Evolutionary conservation across 2,113 vertebrate species (phyloP).

Genomic region (Sarotherodon lohbergeri): DNA sequence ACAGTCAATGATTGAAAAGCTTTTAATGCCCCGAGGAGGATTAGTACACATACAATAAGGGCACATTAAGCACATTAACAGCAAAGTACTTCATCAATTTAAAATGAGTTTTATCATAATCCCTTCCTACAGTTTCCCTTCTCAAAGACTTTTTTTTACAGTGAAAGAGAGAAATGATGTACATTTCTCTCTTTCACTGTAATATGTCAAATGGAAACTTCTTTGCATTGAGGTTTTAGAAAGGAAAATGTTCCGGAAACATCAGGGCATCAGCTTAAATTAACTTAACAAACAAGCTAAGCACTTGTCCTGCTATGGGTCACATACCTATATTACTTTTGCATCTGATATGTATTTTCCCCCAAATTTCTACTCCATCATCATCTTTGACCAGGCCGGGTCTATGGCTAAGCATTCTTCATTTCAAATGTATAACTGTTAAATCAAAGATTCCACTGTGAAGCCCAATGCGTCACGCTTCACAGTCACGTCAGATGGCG

Average conservation of each 20-base stretch:
- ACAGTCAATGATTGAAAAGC: slow-evolving; percentile 10
- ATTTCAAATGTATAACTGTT: background rate
- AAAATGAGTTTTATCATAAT: background rate
- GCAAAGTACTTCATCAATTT: background rate
- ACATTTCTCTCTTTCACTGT: background rate
- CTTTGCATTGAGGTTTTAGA: background rate
- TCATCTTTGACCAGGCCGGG: background rate
- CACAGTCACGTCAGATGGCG: background rate
- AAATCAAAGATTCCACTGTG: background rate
- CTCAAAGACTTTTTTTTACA: background rate
- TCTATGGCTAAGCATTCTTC: background rate
- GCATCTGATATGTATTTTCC: background rate
- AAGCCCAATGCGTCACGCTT: background rate
- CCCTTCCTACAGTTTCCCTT: background rate
- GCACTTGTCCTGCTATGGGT: background rate
- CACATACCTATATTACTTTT: background rate
- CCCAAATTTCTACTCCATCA: background rate
- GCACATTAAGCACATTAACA: background rate
- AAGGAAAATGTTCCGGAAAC: background rate
- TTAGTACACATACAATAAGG: background rate
- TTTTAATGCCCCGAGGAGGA: background rate
- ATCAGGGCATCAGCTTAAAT: background rate
- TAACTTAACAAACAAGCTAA: background rate
- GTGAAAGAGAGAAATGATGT: background rate
- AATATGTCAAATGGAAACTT: background rate